Evolutionary conservation across 2,888 invertebrate species (phyloP), one percentile per base, ranked within the genome.

Genomic region (Epistrophe grossulariae): DNA sequence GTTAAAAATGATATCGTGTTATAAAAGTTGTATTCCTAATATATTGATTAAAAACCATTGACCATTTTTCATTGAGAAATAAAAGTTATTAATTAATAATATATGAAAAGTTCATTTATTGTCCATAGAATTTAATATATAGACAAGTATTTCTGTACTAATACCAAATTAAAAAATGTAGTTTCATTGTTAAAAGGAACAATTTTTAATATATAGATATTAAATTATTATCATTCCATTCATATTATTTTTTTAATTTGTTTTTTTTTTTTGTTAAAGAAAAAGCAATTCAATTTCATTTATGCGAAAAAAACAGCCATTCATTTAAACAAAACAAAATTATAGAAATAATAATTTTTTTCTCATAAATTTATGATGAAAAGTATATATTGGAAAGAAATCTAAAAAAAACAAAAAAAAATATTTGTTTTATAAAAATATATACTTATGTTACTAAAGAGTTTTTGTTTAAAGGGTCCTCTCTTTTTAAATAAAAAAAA

Each of bases 381-480:
- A 55, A 55, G 35, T 35, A 57, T 24, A 24, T 24, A 24, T 64
- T 64, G 70, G 55, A 77, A 66, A 78, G 57, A 71, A 72, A 40
- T 76, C 71, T 24, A 55, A 45, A 84, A 71, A 55, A 45, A 84
- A 71, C 4, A 24, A 83, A 80, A 85, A 5, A 7, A 66, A 72
- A 73, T 24, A 17, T 50, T 52, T 73, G 38, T 74, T 64, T 62
- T 15, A 35, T 40, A 15, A 62, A 62, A 62, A 40, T 68, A 62
- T 72, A 68, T 60, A 78, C 82, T 82, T 82, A 82, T 79, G 35
- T 50, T 17, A 81, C 78, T 85, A 77, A 73, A 87, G 73, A 87
- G 79, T 79, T 43, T 80, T 73, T 70, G 60, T 79, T 78, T 83
- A 73, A 84, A 84, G 88, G 88, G 88, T 88, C 88, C 88, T 88